Conservation (phyloP, 30 jellyfish, hydroid and myxozoan genomes). For the Pseudorhiza aurosa region DNA sequence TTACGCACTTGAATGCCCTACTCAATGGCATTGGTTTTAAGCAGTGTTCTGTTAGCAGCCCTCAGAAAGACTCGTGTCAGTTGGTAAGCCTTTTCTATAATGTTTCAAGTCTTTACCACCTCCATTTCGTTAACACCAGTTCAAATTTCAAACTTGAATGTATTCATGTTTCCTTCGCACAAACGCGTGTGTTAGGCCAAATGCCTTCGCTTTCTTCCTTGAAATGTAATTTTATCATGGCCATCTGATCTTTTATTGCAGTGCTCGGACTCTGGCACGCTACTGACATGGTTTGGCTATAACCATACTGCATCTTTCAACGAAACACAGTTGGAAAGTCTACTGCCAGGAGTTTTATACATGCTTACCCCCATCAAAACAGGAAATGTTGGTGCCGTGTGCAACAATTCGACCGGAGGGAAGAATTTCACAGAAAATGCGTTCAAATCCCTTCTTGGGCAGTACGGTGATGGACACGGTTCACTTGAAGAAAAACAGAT, state of each 20-base stretch:
- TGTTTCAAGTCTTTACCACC: too few relatives aligned
- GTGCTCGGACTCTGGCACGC: constrained; percentile 47
- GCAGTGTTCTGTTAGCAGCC: constrained; percentile 4
- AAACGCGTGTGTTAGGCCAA: too few relatives aligned
- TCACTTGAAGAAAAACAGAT: constrained; percentile 35
- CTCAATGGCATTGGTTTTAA: constrained; percentile 46
- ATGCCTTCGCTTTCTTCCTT: too few relatives aligned
- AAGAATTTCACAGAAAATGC: constrained; percentile 43
- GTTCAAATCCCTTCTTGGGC: constrained; percentile 34
- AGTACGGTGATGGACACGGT: constrained; percentile 45
- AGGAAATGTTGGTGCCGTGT: constrained; percentile 81
- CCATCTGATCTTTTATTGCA: constrained; percentile 1
- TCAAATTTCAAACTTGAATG: too few relatives aligned
- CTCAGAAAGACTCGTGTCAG: constrained; percentile 23
- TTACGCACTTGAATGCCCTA: constrained; percentile 1
- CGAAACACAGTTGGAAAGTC: constrained; percentile 32
- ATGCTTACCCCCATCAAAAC: constrained; percentile 58
- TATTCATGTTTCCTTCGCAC: too few relatives aligned
- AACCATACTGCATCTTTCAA: not conserved
- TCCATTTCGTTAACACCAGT: not conserved
- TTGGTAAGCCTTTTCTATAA: constrained; percentile 20
- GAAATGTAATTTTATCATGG: not conserved
- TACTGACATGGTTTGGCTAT: constrained; percentile 42
- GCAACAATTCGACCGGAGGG: constrained; percentile 60
- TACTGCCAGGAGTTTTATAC: constrained; percentile 42